Conservation (phyloP, 2,113 vertebrate species). For the Pachyramphus minor region DNA sequence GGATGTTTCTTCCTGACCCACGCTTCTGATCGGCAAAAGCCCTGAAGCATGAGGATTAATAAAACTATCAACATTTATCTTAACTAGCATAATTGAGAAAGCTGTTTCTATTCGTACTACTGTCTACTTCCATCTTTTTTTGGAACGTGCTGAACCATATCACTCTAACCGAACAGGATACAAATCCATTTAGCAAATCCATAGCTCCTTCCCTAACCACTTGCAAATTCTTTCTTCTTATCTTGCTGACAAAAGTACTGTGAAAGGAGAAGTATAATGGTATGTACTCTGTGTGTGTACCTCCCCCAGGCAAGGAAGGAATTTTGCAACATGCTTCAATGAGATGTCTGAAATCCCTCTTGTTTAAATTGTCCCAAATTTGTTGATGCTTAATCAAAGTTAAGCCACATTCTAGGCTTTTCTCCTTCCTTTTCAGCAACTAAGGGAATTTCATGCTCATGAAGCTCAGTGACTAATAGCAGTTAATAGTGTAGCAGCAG, state of each 20-base stretch:
- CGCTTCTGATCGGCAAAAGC: slow-evolving; percentile 29
- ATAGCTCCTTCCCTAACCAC: slow-evolving; percentile 37
- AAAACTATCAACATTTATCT: slow-evolving; percentile 45
- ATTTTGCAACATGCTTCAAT: slow-evolving; percentile 44
- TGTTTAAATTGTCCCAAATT: slow-evolving; percentile 66
- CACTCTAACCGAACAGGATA: slow-evolving; percentile 45
- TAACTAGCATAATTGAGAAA: slow-evolving; percentile 60
- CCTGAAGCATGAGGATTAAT: slow-evolving; percentile 55
- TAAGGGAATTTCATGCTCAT: slow-evolving; percentile 57
- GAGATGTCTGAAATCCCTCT: slow-evolving; percentile 45
- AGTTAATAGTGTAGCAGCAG: slow-evolving; percentile 55
- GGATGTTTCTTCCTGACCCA: slow-evolving; percentile 36
- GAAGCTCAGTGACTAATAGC: slow-evolving; percentile 58
- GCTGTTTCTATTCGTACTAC: slow-evolving; percentile 43
- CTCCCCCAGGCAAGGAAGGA: slow-evolving; percentile 43
- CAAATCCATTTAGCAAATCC: slow-evolving; percentile 57
- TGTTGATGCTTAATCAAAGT: slow-evolving; percentile 62
- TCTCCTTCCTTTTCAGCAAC: slow-evolving; percentile 44
- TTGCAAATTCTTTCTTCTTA: slow-evolving; percentile 47
- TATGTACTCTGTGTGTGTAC: background rate
- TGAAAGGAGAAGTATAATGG: slow-evolving; percentile 35
- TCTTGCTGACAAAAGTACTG: slow-evolving; percentile 43
- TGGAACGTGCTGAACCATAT: slow-evolving; percentile 44
- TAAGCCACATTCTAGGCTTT: slow-evolving; percentile 58
- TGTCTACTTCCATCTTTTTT: slow-evolving; percentile 54